Conservation (phyloP, 2,888 invertebrate genomes). For the Suillia variegata region DNA sequence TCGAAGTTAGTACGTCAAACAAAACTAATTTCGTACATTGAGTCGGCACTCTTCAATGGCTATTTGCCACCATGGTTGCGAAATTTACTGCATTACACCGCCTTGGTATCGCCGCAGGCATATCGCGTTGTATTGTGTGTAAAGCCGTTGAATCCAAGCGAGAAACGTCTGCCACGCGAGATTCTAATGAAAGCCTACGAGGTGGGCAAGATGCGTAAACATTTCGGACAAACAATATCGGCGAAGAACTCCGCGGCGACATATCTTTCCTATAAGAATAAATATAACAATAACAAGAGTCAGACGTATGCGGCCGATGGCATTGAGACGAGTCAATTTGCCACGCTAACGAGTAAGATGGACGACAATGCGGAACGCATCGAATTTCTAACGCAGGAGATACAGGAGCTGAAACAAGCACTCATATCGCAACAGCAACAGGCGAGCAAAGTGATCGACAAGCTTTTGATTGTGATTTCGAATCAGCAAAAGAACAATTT, state of each 20-base stretch:
- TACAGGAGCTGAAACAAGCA: conserved; percentile 69
- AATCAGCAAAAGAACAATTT: conserved; percentile 61
- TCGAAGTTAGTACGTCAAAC: conserved; percentile 84
- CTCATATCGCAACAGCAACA: conserved; percentile 62
- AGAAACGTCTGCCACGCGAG: conserved; percentile 78
- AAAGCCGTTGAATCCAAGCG: conserved; percentile 81
- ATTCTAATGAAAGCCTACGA: conserved; percentile 82
- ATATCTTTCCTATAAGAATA: conserved; percentile 69
- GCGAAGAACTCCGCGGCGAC: conserved; percentile 70
- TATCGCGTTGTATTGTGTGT: conserved; percentile 82
- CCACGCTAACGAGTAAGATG: conserved; percentile 68
- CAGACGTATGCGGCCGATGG: conserved; percentile 64
- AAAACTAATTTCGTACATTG: conserved; percentile 85
- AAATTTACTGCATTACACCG: conserved; percentile 77
- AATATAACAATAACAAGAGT: conserved; percentile 69
- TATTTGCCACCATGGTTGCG: conserved; percentile 76
- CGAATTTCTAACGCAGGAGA: conserved; percentile 70
- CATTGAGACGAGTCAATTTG: conserved; percentile 65
- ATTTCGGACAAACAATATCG: conserved; percentile 72
- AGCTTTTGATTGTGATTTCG: conserved; percentile 59
- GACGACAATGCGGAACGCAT: conserved; percentile 74
- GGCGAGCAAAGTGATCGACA: conserved; percentile 61
- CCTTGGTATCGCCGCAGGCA: conserved; percentile 80
- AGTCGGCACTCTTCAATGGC: conserved; percentile 79
- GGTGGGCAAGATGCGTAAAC: conserved; percentile 77